Base-by-base conservation (phyloP, 2,113 vertebrate genomes). In the Mustela lutreola region DNA sequence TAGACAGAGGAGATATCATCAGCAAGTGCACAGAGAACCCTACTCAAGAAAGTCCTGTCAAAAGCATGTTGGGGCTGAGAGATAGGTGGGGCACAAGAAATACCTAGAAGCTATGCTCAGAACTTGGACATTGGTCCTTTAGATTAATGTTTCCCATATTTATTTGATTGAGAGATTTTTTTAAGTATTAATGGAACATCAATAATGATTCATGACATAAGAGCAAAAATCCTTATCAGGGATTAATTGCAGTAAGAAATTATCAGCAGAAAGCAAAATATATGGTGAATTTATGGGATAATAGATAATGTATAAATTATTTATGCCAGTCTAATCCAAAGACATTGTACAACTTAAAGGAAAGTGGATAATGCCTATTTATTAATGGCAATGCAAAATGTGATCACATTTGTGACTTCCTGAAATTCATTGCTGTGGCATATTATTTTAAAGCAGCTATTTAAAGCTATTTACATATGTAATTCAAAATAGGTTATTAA, bases 381-480 rank as follows among this genome's bases (percentile, higher is more conserved):
- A 62, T 91, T 91, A 87, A 73, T 58, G 7, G 7, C 26, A 89
- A 78, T 83, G 42, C 45, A 73, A 86, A 76, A 87, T 84, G 15
- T 31, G 39, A 88, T 90, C 48, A 89, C 4, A 58, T 93, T 87
- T 82, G 53, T 94, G 84, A 91, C 22, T 86, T 97, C n/a, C 85
- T 96, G 39, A 78, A 97, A 93, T 85, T 53, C 53, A 67, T 50
- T 81, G n/a, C n/a, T 71, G 28, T 76, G 22, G 7, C 26, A 36
- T 84, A 33, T 78, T 19, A 85, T 60, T 96, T 70, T 42, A 80
- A 91, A 87, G 70, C 48, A 93, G 89, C 9, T 42, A 26, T 91
- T 80, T 95, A 91, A 96, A 82, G 1, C 5, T 75, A 19, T 91
- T 73, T 65, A 58, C 3, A 48, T 56, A 42, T n/a, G 7, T 15